phyloP scores from a whole-genome alignment of 2,797 vertebrate genomes.

The Neoniphon sammara region DNA sequence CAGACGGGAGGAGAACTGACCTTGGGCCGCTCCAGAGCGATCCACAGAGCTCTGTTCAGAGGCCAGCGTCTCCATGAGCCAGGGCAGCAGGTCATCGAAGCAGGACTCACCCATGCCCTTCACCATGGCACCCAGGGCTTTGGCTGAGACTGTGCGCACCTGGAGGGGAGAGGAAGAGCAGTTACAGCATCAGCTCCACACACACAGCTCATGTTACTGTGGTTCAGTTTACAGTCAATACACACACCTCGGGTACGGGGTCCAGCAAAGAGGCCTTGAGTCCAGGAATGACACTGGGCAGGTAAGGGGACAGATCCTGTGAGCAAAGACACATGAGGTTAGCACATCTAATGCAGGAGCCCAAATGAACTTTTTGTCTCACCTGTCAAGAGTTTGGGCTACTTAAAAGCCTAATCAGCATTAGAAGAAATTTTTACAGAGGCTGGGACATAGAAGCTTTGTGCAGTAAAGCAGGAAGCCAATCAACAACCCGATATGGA shows the following conservation, averaged over 20 bases:
- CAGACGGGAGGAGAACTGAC: constrained; percentile 67
- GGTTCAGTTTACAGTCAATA: not conserved
- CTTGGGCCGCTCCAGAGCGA: constrained; percentile 97
- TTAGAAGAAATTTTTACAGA: too few relatives aligned
- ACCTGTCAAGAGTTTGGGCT: too few relatives aligned
- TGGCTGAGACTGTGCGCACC: constrained; percentile 98
- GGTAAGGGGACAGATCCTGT: constrained; percentile 96
- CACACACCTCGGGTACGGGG: constrained; percentile 94
- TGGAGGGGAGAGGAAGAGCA: constrained; percentile 57
- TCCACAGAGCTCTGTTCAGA: constrained; percentile 99
- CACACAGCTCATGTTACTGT: not conserved
- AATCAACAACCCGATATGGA: too few relatives aligned
- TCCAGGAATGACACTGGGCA: constrained; percentile 96
- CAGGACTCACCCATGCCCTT: constrained; percentile 98
- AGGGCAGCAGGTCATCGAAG: constrained; percentile 96
- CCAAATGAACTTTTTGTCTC: too few relatives aligned
- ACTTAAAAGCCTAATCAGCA: too few relatives aligned
- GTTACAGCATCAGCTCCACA: not conserved
- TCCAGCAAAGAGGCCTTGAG: constrained; percentile 96
- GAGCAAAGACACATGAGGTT: constrained; percentile 31
- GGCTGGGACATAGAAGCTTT: too few relatives aligned
- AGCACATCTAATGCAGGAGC: too few relatives aligned
- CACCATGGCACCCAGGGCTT: constrained; percentile 98
- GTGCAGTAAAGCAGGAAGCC: too few relatives aligned
- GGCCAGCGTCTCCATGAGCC: constrained; percentile 98